A percentile compares a stretch with the other conserved stretches of the same genome.
Conservation (phyloP, 2,113 vertebrate species). For the Brachyhypopomus gauderio region DNA sequence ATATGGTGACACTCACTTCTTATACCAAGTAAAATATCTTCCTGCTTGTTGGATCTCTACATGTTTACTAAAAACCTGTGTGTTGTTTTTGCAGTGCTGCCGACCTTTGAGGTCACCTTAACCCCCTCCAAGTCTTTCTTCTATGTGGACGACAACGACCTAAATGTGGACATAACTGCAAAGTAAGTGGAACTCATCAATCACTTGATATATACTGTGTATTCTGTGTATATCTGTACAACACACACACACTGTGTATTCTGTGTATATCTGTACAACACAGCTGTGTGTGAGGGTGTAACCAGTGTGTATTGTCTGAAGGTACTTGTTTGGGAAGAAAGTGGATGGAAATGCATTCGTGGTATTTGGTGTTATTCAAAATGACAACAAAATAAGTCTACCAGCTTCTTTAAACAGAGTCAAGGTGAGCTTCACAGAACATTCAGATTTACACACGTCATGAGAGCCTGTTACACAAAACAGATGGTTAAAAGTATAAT, state of each 20-base stretch:
- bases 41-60: not conserved
- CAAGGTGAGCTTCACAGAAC: slow-evolving; percentile 53
- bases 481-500: too few relatives aligned
- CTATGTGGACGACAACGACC: slow-evolving; percentile 67
- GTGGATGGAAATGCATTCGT: slow-evolving; percentile 71
- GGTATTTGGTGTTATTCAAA: slow-evolving; percentile 72
- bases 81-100: slow-evolving; percentile 49
- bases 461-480: too few relatives aligned
- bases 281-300: too few relatives aligned
- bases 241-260: too few relatives aligned
- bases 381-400: slow-evolving; percentile 64
- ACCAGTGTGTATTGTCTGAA: slow-evolving; percentile 43
- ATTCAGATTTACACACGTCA: too few relatives aligned
- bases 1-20: slow-evolving; percentile 48
- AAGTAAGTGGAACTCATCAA: slow-evolving; percentile 37
- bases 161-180: slow-evolving; percentile 69
- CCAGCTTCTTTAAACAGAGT: slow-evolving; percentile 68
- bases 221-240: not conserved
- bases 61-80: not conserved
- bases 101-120: slow-evolving; percentile 75
- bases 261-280: too few relatives aligned
- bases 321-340: slow-evolving; percentile 75
- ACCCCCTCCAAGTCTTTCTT: slow-evolving; percentile 68
- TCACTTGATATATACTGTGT: not conserved
- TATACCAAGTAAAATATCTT: not conserved